Percentiles rank a stretch among this genome's conserved stretches.
These are phyloP conservation scores for Oxyteleia sp. DNA, from an alignment of 2,888 invertebrate species.

Conservation along the genomic window DNA sequence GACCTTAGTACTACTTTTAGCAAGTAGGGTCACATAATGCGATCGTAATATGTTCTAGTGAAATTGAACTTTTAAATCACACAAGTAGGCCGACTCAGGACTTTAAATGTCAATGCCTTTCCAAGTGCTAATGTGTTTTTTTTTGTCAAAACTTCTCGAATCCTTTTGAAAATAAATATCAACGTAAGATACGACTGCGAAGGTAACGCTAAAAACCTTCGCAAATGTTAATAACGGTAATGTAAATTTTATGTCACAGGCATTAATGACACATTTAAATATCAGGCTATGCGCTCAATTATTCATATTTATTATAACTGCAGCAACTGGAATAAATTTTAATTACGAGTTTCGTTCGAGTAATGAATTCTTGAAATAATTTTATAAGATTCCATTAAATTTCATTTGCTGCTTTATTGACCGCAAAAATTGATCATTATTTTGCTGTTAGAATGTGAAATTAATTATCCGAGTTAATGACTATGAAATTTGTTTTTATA, in stretches of 20 bases:
- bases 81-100: slow-evolving; percentile 33
- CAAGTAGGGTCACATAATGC: slow-evolving; percentile 61
- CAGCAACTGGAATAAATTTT: slow-evolving; percentile 21
- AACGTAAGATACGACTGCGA: not conserved
- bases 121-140: slow-evolving; percentile 47
- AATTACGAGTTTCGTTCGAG: slow-evolving; percentile 36
- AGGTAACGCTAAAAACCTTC: not conserved
- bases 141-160: not conserved
- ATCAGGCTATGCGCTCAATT: not conserved
- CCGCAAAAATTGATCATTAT: no score
- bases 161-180: not conserved
- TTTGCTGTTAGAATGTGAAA: not conserved
- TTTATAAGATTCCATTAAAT: slow-evolving; percentile 17
- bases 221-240: not conserved
- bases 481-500: not conserved
- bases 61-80: slow-evolving; percentile 63
- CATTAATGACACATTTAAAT: slow-evolving; percentile 13
- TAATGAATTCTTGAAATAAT: slow-evolving; percentile 31
- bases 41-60: slow-evolving; percentile 50
- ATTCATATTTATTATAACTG: slow-evolving; percentile 22
- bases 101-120: slow-evolving; percentile 61
- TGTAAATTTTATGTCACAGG: slow-evolving; percentile 12
- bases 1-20: slow-evolving; percentile 62
- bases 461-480: slow-evolving; percentile 8
- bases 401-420: slow-evolving; percentile 7